Evolutionary conservation across 1,140 invertebrate genomes (phyloP).

Genomic region (Halesus radiatus): DNA sequence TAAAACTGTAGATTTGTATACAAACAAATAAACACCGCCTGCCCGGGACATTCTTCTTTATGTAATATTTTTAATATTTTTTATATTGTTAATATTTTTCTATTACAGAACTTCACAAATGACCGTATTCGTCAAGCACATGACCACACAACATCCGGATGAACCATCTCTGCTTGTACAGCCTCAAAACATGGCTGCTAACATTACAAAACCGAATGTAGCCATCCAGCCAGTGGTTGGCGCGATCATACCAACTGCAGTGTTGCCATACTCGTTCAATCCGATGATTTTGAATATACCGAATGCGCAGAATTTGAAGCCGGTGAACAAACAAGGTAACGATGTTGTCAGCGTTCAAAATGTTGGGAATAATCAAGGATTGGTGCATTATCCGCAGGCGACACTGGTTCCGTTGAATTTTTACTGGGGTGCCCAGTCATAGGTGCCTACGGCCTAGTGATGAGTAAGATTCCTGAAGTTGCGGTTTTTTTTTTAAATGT

Average conservation of each 20-base stretch:
- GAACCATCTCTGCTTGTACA: neutral
- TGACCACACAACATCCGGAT: slow-evolving; percentile 4
- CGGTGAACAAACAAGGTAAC: neutral
- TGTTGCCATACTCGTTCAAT: neutral
- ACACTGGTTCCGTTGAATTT: slow-evolving; percentile 12
- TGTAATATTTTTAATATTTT: too few relatives aligned
- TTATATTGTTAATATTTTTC: neutral
- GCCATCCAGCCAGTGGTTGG: neutral
- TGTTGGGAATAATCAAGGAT: neutral
- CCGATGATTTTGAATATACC: slow-evolving; percentile 36
- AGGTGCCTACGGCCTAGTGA: neutral
- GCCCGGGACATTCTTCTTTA: too few relatives aligned
- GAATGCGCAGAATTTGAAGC: slow-evolving; percentile 26
- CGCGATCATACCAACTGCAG: neutral
- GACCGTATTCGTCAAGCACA: slow-evolving; percentile 12
- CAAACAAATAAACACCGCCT: too few relatives aligned
- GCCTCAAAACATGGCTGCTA: neutral
- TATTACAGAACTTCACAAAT: slow-evolving; percentile 6
- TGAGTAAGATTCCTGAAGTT: too few relatives aligned
- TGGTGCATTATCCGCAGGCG: neutral
- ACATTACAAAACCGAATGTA: neutral
- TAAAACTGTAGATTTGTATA: too few relatives aligned
- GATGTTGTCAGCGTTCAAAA: slow-evolving; percentile 2
- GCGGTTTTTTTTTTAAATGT: too few relatives aligned
- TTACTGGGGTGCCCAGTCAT: neutral